phyloP scores from a whole-genome alignment of 2,113 vertebrate species.

The Ariopsis seemanni region DNA sequence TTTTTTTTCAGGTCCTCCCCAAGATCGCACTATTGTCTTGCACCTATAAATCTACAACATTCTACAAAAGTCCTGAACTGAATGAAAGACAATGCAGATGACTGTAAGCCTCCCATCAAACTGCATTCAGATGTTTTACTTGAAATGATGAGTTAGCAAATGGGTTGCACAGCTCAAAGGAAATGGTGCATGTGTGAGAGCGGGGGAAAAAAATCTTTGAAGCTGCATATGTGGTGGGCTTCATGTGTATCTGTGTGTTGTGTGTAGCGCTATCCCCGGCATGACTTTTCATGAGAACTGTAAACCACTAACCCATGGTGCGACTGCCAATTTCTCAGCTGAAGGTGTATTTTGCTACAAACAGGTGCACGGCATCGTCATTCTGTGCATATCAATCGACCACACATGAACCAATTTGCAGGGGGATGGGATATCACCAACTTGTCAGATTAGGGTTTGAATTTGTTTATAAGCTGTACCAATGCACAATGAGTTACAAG shows the following conservation, averaged over 20 bases:
- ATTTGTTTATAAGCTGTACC: not conserved
- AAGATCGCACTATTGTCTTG: not conserved
- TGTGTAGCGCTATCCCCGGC: conserved; percentile 16
- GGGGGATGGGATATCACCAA: not conserved
- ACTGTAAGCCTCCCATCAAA: not conserved
- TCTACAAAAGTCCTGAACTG: not conserved
- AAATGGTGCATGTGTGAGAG: conserved; percentile 42
- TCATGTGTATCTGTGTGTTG: conserved; percentile 12
- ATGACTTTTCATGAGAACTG: conserved; percentile 52
- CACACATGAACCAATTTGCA: conserved; percentile 32
- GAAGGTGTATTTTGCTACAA: conserved; percentile 40
- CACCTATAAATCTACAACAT: not conserved
- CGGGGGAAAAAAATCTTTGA: conserved; percentile 46
- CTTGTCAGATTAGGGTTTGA: not conserved
- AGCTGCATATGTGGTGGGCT: conserved; percentile 48
- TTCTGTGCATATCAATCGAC: conserved; percentile 35
- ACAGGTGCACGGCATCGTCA: conserved; percentile 50
- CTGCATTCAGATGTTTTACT: not conserved
- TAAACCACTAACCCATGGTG: conserved; percentile 43
- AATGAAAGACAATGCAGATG: not conserved
- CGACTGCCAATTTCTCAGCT: conserved; percentile 36
- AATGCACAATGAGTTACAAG: not conserved
- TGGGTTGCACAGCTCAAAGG: conserved; percentile 44
- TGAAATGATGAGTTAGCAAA: conserved; percentile 46
- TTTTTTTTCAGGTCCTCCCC: conserved; percentile 19